Evolutionary conservation across 2,888 invertebrate genomes (phyloP), one percentile per base, ranked within the genome.

Genomic region (Zonitis immaculata): DNA sequence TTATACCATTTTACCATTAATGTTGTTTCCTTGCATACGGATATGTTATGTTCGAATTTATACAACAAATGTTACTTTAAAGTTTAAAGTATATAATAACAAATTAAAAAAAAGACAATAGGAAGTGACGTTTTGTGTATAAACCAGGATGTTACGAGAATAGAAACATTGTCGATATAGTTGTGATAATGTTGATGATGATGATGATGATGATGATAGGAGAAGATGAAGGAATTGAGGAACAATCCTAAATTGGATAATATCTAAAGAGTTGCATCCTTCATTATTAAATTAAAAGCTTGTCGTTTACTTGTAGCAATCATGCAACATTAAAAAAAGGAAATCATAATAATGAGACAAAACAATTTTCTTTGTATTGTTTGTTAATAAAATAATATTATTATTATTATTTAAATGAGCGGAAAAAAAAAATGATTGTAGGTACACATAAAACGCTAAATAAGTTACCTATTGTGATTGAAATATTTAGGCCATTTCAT

Each of bases 121-220:
- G 65, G 64, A 64, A 65, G 60, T 64, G 66, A 66, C 66, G 68
- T 65, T 56, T n/a, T n/a, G n/a, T n/a, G n/a, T n/a, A n/a, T 54
- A 51, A 61, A 57, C 61, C 66, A 69, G 70, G 70, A 70, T 69
- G 70, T 69, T 67, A 66, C 68, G 68, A 63, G 63, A 59, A 52
- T 18, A 35, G 4, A 2, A 9, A 18, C 9, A 32, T n/a, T n/a
- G 32, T 2, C n/a, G 28, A 32, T 14, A 14, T 14, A 9, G 9
- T 18, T 18, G 18, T 16, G 16, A 27, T 18, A 16, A 35, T 18
- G 35, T 0, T 9, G 6, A 14, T 32, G 14, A 14, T 14, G 35
- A 9, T 35, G 18, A 35, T 35, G 35, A 35, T 35, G 35, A 18
- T 14, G 35, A 9, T 18, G 18, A 35, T 59, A 66, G n/a, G n/a